Evolutionary conservation across 2,113 vertebrate genomes (phyloP).

Genomic region (Cichladusa arquata): DNA sequence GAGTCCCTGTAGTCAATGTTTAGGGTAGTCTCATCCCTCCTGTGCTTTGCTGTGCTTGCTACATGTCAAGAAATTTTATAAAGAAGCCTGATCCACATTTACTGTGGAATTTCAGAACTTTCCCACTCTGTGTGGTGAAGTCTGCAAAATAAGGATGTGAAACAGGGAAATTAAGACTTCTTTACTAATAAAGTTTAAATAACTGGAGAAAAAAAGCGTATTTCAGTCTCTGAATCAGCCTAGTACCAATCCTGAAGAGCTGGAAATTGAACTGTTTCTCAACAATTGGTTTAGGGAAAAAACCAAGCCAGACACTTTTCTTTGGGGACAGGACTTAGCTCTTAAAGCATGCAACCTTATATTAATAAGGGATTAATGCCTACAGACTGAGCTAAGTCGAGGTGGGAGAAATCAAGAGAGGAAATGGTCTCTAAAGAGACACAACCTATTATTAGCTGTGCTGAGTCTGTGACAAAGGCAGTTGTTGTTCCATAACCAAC

Average conservation of each 20-base stretch:
- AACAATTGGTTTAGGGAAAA: not conserved
- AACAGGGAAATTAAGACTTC: not conserved
- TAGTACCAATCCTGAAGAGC: not conserved
- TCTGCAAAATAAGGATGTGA: not conserved
- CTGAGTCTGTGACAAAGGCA: conserved; percentile 38
- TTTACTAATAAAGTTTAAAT: not conserved
- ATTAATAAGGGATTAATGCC: not conserved
- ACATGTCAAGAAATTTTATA: not conserved
- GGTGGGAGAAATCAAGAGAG: conserved; percentile 16
- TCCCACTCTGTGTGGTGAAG: not conserved
- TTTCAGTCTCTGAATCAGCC: not conserved
- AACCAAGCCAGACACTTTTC: not conserved
- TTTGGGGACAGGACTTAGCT: not conserved
- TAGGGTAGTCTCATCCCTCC: not conserved
- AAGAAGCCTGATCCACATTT: not conserved
- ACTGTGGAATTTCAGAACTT: not conserved
- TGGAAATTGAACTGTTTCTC: not conserved
- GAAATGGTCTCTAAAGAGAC: conserved; percentile 32
- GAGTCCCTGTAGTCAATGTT: not conserved
- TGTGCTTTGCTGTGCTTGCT: not conserved
- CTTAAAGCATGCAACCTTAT: not conserved
- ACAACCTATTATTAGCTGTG: conserved; percentile 58
- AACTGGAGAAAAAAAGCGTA: not conserved
- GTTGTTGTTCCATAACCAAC: conserved; percentile 46
- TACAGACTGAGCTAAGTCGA: not conserved